Conservation (phyloP, 2,797 vertebrate species). For the Melanotaenia boesemani region DNA sequence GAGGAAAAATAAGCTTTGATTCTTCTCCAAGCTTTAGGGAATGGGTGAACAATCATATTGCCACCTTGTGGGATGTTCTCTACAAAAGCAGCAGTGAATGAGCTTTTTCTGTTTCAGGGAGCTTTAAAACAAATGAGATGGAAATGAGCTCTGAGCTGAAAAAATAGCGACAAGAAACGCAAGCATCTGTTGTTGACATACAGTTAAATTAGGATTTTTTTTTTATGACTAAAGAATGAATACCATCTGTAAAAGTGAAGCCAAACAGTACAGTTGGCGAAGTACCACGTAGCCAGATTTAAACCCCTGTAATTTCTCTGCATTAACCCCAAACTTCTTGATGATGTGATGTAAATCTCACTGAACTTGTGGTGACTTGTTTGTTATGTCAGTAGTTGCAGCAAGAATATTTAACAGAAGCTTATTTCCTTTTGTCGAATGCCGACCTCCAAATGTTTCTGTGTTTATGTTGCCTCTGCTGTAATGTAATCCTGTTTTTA, state of each 20-base stretch:
- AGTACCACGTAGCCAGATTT: not conserved
- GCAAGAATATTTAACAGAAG: conserved; percentile 20
- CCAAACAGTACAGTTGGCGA: not conserved
- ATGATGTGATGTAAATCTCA: conserved; percentile 10
- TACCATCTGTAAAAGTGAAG: not conserved
- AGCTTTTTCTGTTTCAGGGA: conserved; percentile 27
- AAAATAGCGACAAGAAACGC: conserved; percentile 17
- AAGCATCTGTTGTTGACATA: conserved; percentile 29
- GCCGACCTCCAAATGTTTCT: conserved; percentile 31
- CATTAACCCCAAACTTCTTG: not conserved
- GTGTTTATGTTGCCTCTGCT: conserved; percentile 54
- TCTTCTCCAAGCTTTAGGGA: conserved; percentile 33
- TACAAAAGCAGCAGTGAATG: conserved; percentile 21
- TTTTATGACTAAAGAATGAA: conserved; percentile 27
- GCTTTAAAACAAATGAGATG: conserved; percentile 40
- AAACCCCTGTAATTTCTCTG: not conserved
- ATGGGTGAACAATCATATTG: conserved; percentile 16
- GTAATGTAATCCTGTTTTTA: conserved; percentile 68
- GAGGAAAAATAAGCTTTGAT: conserved; percentile 29
- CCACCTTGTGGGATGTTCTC: conserved; percentile 40
- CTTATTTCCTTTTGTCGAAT: conserved; percentile 29
- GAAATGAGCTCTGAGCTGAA: conserved; percentile 38
- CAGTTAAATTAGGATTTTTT: conserved; percentile 27
- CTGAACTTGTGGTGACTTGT: conserved; percentile 13
- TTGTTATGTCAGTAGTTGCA: conserved; percentile 10